Evolutionary conservation across 2,797 vertebrate species (phyloP).

Genomic region (Poeciliopsis turneri): DNA sequence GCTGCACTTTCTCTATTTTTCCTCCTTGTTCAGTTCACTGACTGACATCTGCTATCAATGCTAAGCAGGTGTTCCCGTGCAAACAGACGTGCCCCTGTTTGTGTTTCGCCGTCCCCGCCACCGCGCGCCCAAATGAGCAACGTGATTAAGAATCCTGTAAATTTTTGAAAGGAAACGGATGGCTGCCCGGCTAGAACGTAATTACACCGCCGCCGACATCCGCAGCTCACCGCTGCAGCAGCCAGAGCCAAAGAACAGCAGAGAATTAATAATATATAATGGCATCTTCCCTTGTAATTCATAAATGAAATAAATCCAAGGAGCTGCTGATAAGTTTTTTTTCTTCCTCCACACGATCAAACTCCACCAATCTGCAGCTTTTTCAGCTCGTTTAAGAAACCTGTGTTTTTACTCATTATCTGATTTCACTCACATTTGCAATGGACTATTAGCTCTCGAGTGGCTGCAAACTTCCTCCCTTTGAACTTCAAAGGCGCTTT

Average conservation of each 20-base stretch:
- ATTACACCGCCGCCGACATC: slow-evolving; percentile 97
- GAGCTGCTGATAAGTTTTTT: slow-evolving; percentile 86
- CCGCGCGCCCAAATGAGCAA: slow-evolving; percentile 93
- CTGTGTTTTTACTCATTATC: slow-evolving; percentile 49
- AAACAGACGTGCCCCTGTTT: slow-evolving; percentile 96
- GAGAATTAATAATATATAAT: slow-evolving; percentile 99
- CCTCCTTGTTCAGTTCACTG: slow-evolving; percentile 88
- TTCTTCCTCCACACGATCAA: slow-evolving; percentile 80
- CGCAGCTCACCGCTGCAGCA: slow-evolving; percentile 80
- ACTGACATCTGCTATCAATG: slow-evolving; percentile 99
- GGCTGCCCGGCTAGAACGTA: slow-evolving; percentile 99
- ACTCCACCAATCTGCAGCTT: slow-evolving; percentile 54
- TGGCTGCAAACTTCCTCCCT: slow-evolving; percentile 59
- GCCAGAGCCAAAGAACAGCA: slow-evolving; percentile 90
- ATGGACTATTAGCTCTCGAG: slow-evolving; percentile 69
- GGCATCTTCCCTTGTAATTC: slow-evolving; percentile 96
- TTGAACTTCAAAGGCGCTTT: slow-evolving; percentile 61
- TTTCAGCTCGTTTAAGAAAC: slow-evolving; percentile 65
- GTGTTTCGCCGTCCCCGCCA: slow-evolving; percentile 92
- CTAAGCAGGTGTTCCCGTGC: slow-evolving; percentile 99
- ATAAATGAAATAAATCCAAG: slow-evolving; percentile 98
- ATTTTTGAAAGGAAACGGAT: slow-evolving; percentile 99
- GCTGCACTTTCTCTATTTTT: slow-evolving; percentile 44
- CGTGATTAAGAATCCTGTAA: slow-evolving; percentile 99
- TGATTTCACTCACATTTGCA: slow-evolving; percentile 40